phyloP scores from a whole-genome alignment of 2,113 vertebrate genomes.

The Bostrychus sinensis region DNA sequence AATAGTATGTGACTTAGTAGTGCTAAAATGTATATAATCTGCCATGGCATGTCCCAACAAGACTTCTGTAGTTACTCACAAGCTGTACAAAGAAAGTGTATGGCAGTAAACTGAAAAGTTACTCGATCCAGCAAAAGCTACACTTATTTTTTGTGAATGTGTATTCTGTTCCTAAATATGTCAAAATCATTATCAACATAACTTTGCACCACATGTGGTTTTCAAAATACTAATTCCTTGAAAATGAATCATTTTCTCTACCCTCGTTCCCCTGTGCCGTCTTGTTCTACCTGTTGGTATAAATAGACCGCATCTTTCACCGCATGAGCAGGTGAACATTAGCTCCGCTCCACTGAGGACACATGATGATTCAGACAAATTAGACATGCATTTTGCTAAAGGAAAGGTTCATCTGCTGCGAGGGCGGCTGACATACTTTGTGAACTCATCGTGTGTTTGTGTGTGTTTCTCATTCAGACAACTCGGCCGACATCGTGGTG shows the following conservation, averaged over 20 bases:
- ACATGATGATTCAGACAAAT: conserved; percentile 37
- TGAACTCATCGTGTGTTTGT: conserved; percentile 13
- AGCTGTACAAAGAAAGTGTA: no score
- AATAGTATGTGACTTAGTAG: no score
- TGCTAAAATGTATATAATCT: no score
- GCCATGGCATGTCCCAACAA: no score
- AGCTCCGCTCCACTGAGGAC: conserved; percentile 6
- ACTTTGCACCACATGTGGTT: not conserved
- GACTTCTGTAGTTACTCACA: no score
- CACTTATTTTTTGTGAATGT: not conserved
- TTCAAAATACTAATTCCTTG: not conserved
- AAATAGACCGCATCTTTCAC: conserved; percentile 33
- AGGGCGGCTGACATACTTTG: conserved; percentile 1
- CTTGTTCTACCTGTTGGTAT: conserved; percentile 26
- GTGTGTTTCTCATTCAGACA: conserved; percentile 78
- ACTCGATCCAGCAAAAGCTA: no score
- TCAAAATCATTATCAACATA: not conserved
- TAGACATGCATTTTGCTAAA: conserved; percentile 14
- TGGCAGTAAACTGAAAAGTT: no score
- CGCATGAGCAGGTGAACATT: conserved; percentile 34
- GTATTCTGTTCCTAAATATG: no score
- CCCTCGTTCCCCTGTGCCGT: conserved; percentile 9
- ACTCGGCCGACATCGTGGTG: conserved; percentile 85
- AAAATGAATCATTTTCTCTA: conserved; percentile 5
- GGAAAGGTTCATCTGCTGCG: conserved; percentile 1